Base-by-base conservation (phyloP, 2,113 vertebrate species). In the Takifugu bimaculatus region DNA sequence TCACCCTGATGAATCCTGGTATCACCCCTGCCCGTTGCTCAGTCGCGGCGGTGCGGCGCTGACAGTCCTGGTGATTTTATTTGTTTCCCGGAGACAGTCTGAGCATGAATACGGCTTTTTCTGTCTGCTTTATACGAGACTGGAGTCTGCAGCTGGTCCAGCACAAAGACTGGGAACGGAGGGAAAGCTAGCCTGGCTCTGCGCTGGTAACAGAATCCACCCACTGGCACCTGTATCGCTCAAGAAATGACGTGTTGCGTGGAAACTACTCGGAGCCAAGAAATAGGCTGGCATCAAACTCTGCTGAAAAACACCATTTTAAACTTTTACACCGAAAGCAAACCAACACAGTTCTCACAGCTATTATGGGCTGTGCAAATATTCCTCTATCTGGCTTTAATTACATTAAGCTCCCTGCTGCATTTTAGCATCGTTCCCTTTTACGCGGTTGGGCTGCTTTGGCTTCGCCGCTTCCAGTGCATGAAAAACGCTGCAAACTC, bases 151-250 rank as follows among this genome's bases (percentile, higher is more conserved):
- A 58, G 15, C 15, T 54, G 29, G 26, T 54, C 50, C 20, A 45
- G n/a, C 44, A 44, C 52, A 55, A 50, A 44, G n/a, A 50, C 44
- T 55, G 4, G 32, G 53, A 9, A 63, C n/a, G 20, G 11, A n/a
- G 29, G 15, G 6, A 29, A 44, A 50, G 13, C 27, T 26, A 13
- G 27, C 27, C 11, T 51, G 26, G 3, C 20, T 42, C 13, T 61
- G 28, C 57, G 29, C 26, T 13, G 12, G 5, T 10, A 39, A 59
- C 43, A 54, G 26, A 51, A 52, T 45, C 26, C 13, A 44, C 26
- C 25, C 20, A 39, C 32, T 26, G 1, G 29, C 25, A 28, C 13
- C 29, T 39, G 27, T 29, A n/a, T 10, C 42, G 52, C 26, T 44
- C 13, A n/a, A 6, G 43, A 32, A 62, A 51, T n/a, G 32, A 62